A percentile compares a stretch with the other conserved stretches of the same genome.
Evolutionary conservation across 2,113 vertebrate species (phyloP).

Genomic region (Sinocyclocheilus grahami): DNA sequence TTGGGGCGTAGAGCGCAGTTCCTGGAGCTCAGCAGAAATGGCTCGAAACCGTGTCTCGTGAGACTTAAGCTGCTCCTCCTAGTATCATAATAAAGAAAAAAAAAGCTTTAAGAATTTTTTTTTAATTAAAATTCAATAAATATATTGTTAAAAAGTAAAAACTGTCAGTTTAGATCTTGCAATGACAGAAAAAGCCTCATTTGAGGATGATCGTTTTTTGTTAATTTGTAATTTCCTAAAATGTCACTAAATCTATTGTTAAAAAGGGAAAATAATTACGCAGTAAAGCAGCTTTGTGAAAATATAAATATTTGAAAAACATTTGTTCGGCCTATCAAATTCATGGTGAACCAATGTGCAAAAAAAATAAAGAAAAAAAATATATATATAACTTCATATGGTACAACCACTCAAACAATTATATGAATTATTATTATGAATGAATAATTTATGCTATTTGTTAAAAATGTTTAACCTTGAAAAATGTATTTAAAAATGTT

Average conservation of each 20-base stretch:
- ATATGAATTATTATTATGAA: neutral
- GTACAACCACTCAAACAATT: neutral
- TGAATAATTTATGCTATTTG: neutral
- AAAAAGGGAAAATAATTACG: neutral
- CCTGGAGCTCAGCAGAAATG: slow-evolving; percentile 83
- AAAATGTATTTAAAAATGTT: neutral
- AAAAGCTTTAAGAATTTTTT: neutral
- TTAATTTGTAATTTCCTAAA: neutral
- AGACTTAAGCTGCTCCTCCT: slow-evolving; percentile 93
- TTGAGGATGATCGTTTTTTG: neutral
- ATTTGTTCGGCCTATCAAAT: neutral
- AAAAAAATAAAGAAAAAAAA: neutral
- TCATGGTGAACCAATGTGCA: neutral
- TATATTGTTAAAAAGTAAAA: no score
- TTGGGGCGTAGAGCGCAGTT: slow-evolving; percentile 77
- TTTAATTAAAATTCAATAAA: neutral
- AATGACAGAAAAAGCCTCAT: no score
- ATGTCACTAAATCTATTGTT: neutral
- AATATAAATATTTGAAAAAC: neutral
- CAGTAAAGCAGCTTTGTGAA: neutral
- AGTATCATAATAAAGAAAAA: neutral
- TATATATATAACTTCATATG: neutral
- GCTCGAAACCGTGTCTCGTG: slow-evolving; percentile 89
- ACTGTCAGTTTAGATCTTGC: no score
- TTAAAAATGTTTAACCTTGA: no score